Evolutionary conservation across 1,140 invertebrate species (phyloP).

Genomic region (Probaryconus sp.): DNA sequence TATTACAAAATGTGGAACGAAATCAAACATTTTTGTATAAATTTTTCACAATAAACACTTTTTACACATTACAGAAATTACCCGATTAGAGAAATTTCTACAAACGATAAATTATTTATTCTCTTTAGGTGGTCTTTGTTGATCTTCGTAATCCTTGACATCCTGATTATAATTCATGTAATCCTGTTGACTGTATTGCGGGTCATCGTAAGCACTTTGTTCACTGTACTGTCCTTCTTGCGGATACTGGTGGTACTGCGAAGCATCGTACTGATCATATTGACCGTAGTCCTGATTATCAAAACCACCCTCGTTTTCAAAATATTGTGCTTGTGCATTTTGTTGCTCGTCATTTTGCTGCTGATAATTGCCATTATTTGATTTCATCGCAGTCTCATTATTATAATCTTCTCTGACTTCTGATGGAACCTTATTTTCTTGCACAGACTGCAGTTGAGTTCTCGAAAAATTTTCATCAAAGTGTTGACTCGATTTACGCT

Average conservation of each 20-base stretch:
- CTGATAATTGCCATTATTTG: slow-evolving; percentile 34
- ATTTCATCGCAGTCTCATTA: slow-evolving; percentile 22
- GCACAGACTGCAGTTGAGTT: too few relatives aligned
- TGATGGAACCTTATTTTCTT: slow-evolving; percentile 8
- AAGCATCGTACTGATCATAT: slow-evolving; percentile 64
- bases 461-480: slow-evolving; percentile 16
- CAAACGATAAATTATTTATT: slow-evolving; percentile 25
- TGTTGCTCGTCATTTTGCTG: slow-evolving; percentile 38
- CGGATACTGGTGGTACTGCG: slow-evolving; percentile 58
- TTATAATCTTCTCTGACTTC: slow-evolving; percentile 13
- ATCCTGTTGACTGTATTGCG: slow-evolving; percentile 52
- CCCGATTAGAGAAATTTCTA: too few relatives aligned
- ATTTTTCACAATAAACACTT: too few relatives aligned
- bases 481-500: slow-evolving; percentile 15
- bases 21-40: too few relatives aligned
- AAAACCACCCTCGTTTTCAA: slow-evolving; percentile 49
- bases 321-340: slow-evolving; percentile 48
- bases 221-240: slow-evolving; percentile 42
- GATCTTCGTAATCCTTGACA: slow-evolving; percentile 36
- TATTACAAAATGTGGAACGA: too few relatives aligned
- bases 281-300: slow-evolving; percentile 62
- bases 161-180: slow-evolving; percentile 47
- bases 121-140: not conserved
- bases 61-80: too few relatives aligned
- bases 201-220: slow-evolving; percentile 30